Percentiles rank a stretch among this genome's conserved stretches.
Evolutionary conservation across 2,888 invertebrate species (phyloP).

Genomic region (Drosophila maculinotata): DNA sequence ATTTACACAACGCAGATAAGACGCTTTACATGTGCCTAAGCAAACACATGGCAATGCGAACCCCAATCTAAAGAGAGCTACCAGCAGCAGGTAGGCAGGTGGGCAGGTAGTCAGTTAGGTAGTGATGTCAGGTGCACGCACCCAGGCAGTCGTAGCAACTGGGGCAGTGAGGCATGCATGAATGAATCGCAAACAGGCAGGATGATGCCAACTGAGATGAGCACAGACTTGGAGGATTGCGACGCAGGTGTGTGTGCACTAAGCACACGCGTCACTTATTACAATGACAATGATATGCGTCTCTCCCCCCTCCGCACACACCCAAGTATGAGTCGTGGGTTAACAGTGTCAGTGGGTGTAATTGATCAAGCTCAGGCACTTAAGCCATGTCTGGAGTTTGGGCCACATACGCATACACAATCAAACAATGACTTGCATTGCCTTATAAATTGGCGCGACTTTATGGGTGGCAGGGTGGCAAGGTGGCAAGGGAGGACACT

Average conservation of each 20-base stretch:
- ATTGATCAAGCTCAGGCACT: slow-evolving; percentile 67
- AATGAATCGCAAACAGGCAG: slow-evolving; percentile 68
- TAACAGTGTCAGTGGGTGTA: slow-evolving; percentile 71
- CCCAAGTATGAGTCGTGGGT: slow-evolving; percentile 52
- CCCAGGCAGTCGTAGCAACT: slow-evolving; percentile 35
- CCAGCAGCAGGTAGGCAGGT: slow-evolving; percentile 2
- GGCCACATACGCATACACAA: slow-evolving; percentile 44
- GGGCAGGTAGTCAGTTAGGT: neutral
- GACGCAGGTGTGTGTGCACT: slow-evolving; percentile 53
- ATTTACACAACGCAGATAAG: slow-evolving; percentile 73
- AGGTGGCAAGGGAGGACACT: neutral
- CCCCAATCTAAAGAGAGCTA: slow-evolving; percentile 7
- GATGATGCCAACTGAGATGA: slow-evolving; percentile 22
- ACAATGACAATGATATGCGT: slow-evolving; percentile 76
- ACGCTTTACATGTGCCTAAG: slow-evolving; percentile 78
- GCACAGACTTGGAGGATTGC: slow-evolving; percentile 2
- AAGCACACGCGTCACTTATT: slow-evolving; percentile 75
- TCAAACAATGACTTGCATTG: slow-evolving; percentile 71
- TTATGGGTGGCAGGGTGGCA: slow-evolving; percentile 8
- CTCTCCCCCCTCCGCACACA: slow-evolving; percentile 2
- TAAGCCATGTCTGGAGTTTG: slow-evolving; percentile 34
- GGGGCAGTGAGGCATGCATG: slow-evolving; percentile 69
- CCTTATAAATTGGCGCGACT: slow-evolving; percentile 62
- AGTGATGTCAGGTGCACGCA: slow-evolving; percentile 62
- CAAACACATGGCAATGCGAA: slow-evolving; percentile 66